These are phyloP conservation scores for Campylomormyrus tamandua DNA, from an alignment of 2,113 vertebrate species.

Conservation along the genomic window DNA sequence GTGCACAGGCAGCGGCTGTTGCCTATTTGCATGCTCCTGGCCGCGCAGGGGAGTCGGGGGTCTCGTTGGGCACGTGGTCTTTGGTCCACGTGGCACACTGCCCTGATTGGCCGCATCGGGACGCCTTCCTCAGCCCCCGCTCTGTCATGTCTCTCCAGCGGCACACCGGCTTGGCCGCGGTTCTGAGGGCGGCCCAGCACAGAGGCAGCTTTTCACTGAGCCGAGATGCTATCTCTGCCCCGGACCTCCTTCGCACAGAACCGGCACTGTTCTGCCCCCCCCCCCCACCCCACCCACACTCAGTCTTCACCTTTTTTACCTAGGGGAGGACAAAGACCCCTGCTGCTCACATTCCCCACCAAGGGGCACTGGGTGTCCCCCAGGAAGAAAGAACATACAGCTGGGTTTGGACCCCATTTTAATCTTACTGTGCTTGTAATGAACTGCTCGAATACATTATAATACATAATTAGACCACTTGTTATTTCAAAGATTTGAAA, in stretches of 20 bases:
- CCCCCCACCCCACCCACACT: slow-evolving; percentile 22
- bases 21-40: background rate
- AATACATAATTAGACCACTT: slow-evolving; percentile 14
- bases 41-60: background rate
- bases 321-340: background rate
- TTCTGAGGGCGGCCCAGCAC: slow-evolving; percentile 46
- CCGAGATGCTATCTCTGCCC: slow-evolving; percentile 45
- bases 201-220: slow-evolving; percentile 49
- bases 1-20: background rate
- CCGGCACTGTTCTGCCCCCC: slow-evolving; percentile 47
- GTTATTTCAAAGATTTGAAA: slow-evolving; percentile 10
- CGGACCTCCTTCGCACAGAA: slow-evolving; percentile 42
- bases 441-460: background rate
- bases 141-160: slow-evolving; percentile 11
- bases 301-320: slow-evolving; percentile 13
- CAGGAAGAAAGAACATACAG: background rate
- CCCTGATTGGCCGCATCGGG: background rate
- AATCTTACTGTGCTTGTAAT: background rate
- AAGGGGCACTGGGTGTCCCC: background rate
- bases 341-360: background rate
- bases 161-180: slow-evolving; percentile 34
- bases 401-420: background rate
- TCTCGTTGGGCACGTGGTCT: background rate
- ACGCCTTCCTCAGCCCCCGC: background rate
- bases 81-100: background rate